Evolutionary conservation across 2,797 vertebrate species (phyloP), one percentile per base, ranked within the genome.

Genomic region (Anisognathus igniventris): DNA sequence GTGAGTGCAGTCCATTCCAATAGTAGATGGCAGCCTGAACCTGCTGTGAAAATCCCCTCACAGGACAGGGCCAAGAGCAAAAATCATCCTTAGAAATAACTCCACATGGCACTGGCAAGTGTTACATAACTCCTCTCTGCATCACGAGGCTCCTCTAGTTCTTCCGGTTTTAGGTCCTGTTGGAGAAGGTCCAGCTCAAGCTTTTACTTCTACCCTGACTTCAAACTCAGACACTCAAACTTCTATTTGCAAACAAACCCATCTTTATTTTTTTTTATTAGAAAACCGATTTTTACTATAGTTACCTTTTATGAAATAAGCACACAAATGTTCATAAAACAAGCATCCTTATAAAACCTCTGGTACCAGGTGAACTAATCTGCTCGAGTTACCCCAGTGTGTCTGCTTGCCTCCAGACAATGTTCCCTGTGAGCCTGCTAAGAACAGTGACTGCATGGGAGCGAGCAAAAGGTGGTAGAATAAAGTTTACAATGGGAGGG

Each of bases 161-260:
- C 83, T 97, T 97, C 96, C 27, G 62, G 95, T 85, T 93, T 75
- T 86, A 89, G 67, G 93, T 97, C 95, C 96, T 97, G 95, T 96
- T 97, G 97, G 96, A 97, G 7, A 37, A 39, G 37, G 45, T 95
- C 92, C 96, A 96, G 60, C 3, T 57, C 20, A 53, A 97, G 94
- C 79, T 95, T 92, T 96, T 94, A 89, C 80, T 93, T 86, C 79
- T 94, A 33, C 28, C 30, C 58, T 62, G 73, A 64, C 51, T 92
- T 44, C 66, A 70, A 94, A 90, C 85, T 89, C 68, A 60, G 62
- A 21, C 62, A 72, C 37, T 94, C 75, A 45, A 94, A 87, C 71
- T 84, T 94, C 54, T 53, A 2, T 64, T 72, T 31, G 60, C 61
- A 86, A 64, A 71, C 44, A 70, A 62, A 60, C 10, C 20, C n/a